Conservation (phyloP, 2,113 vertebrate genomes). For the Trogon surrucura region DNA sequence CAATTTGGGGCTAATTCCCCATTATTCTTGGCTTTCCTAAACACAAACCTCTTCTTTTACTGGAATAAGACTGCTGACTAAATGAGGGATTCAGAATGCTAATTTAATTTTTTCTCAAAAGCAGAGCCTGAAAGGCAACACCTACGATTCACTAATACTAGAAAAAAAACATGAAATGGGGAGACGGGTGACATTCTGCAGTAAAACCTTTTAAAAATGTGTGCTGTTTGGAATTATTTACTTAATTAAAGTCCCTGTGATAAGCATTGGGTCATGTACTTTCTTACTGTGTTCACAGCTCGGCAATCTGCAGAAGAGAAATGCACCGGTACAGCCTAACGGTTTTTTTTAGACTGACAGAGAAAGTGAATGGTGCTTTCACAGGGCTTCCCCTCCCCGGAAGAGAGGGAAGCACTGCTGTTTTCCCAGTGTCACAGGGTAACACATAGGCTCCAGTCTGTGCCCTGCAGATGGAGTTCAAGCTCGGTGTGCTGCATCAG, state of each 20-base stretch:
- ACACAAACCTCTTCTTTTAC: conserved; percentile 47
- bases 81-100: conserved; percentile 8
- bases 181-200: not conserved
- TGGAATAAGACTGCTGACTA: not conserved
- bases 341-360: not conserved
- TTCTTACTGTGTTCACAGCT: not conserved
- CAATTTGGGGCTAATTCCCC: conserved; percentile 8
- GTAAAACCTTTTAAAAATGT: not conserved
- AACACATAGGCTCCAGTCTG: not conserved
- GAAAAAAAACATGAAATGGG: not conserved
- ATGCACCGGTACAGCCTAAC: not conserved
- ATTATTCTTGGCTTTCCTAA: conserved; percentile 20
- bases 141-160: not conserved
- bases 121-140: not conserved
- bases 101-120: not conserved
- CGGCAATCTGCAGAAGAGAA: not conserved
- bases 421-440: not conserved
- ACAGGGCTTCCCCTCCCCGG: not conserved
- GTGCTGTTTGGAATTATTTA: conserved; percentile 6
- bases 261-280: not conserved
- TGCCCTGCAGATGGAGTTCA: not conserved
- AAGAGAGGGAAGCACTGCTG: not conserved
- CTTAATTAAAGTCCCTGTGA: not conserved
- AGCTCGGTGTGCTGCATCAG: not conserved
- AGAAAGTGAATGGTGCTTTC: not conserved